phyloP scores from a whole-genome alignment of 92 coral and sea anemone genomes.

The Epizoanthus stellaris region DNA sequence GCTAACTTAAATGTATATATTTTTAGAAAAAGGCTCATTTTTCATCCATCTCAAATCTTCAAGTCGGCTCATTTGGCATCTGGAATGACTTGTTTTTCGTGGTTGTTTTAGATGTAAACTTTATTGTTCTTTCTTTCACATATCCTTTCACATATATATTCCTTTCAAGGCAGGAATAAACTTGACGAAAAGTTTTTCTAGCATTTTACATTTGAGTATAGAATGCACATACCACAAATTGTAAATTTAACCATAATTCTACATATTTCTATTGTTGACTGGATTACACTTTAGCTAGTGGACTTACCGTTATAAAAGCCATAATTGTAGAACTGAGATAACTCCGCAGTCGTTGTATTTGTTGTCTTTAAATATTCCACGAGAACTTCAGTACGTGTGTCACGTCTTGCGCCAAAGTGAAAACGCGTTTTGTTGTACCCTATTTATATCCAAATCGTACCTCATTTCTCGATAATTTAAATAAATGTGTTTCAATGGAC shows the following conservation, averaged over 20 bases:
- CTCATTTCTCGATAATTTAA: slow-evolving; percentile 1
- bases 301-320: neutral
- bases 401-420: neutral
- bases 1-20: too few relatives aligned
- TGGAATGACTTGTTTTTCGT: too few relatives aligned
- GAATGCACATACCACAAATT: neutral
- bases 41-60: too few relatives aligned
- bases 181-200: too few relatives aligned
- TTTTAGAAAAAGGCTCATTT: too few relatives aligned
- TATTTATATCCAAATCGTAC: slow-evolving; percentile 17
- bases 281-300: neutral
- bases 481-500: neutral
- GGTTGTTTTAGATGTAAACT: too few relatives aligned
- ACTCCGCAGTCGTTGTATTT: neutral
- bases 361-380: neutral
- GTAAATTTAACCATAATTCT: neutral
- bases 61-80: too few relatives aligned
- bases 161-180: too few relatives aligned
- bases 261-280: neutral
- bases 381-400: neutral
- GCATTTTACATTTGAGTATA: neutral
- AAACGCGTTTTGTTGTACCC: neutral
- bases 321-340: neutral
- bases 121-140: too few relatives aligned
- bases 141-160: too few relatives aligned